Base-by-base conservation (phyloP, 1,140 invertebrate genomes). In the Drosophila melanica region DNA sequence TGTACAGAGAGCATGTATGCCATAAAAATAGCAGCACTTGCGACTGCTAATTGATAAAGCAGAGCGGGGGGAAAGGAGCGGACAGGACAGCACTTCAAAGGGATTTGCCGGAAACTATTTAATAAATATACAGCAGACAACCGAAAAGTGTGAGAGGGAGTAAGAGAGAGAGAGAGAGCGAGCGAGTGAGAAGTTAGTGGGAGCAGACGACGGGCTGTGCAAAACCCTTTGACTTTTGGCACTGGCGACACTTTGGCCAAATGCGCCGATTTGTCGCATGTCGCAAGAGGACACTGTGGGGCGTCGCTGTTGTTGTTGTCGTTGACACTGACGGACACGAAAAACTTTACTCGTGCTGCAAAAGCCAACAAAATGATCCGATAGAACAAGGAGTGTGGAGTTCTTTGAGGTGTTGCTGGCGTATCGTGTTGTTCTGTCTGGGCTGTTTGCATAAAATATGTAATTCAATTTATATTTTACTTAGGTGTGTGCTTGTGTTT, bases 401-500 rank as follows among this genome's bases (percentile, higher is more conserved):
- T 4, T 11, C 42, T 12, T 23, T 16, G 12, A 55, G 30, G 9
- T 53, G 41, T 57, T 65, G 48, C 27, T 41, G 14, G 16, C 47
- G 42, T 44, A 12, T 51, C 23, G 44, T 60, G 64, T 58, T 16
- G 58, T 57, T 42, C 37, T 73, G 70, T 69, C 72, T 70, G 59
- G 37, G 41, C 35, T 64, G 54, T 72, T 75, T 78, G 72, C 72
- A 79, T 79, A 79, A 79, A 79, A 79, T 79, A 78, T 78, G 75
- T 78, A 79, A 79, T 79, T 79, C 76, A 79, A 79, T 79, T 79
- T 79, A 76, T 76, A 79, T 64, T 63, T 76, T 18, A 58, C 35
- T 50, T 10, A 53, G 39, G 30, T 53, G 30, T 53, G 41, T 48
- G 4, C 45, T 10, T 58, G 35, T 35, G 10, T 54, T 62, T 58